phyloP scores from a whole-genome alignment of 2,113 vertebrate species.

The Phalacrocorax brasilianus region DNA sequence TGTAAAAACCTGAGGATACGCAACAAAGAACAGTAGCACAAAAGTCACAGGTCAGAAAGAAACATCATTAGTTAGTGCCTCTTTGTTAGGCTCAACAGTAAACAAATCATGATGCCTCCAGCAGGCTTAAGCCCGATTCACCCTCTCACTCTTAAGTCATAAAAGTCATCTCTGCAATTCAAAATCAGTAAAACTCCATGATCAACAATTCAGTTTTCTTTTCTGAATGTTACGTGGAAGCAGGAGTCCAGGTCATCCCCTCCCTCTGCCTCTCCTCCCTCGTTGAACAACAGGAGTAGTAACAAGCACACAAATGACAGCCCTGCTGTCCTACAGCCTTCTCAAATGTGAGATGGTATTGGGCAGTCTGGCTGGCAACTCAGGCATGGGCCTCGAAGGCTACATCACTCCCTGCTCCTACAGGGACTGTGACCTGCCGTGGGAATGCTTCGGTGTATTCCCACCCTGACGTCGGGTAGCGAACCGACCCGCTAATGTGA shows the following conservation, averaged over 20 bases:
- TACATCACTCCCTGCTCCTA: too few relatives aligned
- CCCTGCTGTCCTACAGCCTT: not conserved
- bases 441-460: fast-evolving
- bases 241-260: not conserved
- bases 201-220: not conserved
- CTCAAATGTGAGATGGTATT: too few relatives aligned
- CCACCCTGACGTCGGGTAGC: not conserved
- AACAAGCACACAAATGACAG: not conserved
- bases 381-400: not conserved
- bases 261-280: not conserved
- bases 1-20: not conserved
- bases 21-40: not conserved
- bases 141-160: not conserved
- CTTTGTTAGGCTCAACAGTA: not conserved
- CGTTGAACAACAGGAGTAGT: not conserved
- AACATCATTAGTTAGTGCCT: not conserved
- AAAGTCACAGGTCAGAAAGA: not conserved
- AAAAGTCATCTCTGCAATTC: not conserved
- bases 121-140: not conserved
- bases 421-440: not conserved
- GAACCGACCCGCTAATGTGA: fast-evolving
- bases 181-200: not conserved
- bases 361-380: not conserved
- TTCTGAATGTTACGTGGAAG: not conserved
- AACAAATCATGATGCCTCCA: not conserved